Percentiles rank a stretch among this genome's conserved stretches.
phyloP scores from a whole-genome alignment of 2,888 invertebrate species.

The Hypena proboscidalis region DNA sequence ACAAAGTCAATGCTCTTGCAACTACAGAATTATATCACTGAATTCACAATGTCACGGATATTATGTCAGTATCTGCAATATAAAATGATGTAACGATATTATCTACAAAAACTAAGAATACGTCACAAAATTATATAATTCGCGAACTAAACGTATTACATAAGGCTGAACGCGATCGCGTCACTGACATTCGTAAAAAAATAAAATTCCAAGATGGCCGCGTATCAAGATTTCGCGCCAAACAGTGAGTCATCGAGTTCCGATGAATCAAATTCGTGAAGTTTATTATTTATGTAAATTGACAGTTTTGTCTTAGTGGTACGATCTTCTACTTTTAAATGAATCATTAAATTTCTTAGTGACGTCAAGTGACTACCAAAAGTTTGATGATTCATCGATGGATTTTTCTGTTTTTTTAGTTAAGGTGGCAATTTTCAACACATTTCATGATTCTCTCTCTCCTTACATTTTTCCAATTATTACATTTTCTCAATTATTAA shows the following conservation, averaged over 20 bases:
- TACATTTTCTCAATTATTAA: too few relatives aligned
- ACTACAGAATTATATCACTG: slow-evolving; percentile 1
- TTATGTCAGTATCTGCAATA: slow-evolving; percentile 5
- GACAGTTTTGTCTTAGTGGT: slow-evolving; percentile 19
- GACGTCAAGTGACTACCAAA: slow-evolving; percentile 2
- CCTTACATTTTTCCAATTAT: too few relatives aligned
- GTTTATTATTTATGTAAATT: slow-evolving; percentile 12
- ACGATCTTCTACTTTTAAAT: slow-evolving; percentile 8
- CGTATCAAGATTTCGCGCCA: slow-evolving; percentile 36
- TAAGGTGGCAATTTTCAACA: too few relatives aligned
- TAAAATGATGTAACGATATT: slow-evolving; percentile 17
- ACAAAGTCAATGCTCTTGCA: too few relatives aligned
- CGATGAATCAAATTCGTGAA: slow-evolving; percentile 41
- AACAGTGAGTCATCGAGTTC: slow-evolving; percentile 34
- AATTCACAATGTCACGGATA: slow-evolving; percentile 2
- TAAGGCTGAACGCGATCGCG: slow-evolving; percentile 22
- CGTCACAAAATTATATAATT: slow-evolving; percentile 33
- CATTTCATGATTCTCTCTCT: too few relatives aligned
- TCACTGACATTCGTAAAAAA: slow-evolving; percentile 31
- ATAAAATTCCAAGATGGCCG: slow-evolving; percentile 37
- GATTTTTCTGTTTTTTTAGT: too few relatives aligned
- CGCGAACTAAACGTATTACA: slow-evolving; percentile 28
- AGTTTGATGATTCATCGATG: slow-evolving; percentile 17
- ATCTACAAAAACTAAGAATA: slow-evolving; percentile 13
- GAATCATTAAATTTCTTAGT: slow-evolving; percentile 25